These are phyloP conservation scores for Anthopleura xanthogrammica DNA, from an alignment of 92 coral and sea anemone species.

Conservation along the genomic window DNA sequence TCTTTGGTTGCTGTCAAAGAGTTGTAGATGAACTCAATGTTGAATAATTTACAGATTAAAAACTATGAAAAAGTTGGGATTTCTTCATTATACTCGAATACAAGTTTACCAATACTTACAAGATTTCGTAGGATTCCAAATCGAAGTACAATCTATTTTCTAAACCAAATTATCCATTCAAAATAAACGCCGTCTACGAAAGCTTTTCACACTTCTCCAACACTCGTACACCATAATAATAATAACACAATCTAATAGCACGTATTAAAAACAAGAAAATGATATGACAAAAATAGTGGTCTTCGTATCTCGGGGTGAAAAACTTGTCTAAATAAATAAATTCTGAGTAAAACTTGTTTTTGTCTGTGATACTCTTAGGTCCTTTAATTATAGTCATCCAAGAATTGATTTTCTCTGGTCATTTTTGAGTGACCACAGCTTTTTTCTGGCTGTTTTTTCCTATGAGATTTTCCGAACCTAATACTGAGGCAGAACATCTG, in stretches of 20 bases:
- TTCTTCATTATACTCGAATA: no score
- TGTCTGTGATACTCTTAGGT: background rate
- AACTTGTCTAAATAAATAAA: background rate
- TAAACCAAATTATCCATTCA: background rate
- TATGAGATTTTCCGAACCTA: constrained; percentile 84
- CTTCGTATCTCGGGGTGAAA: background rate
- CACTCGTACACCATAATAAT: background rate
- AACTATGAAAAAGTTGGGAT: background rate
- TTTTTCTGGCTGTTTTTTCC: constrained; percentile 49
- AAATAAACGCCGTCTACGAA: background rate
- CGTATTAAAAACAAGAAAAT: background rate
- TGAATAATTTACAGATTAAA: background rate
- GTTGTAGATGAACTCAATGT: background rate
- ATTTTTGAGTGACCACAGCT: constrained; percentile 11
- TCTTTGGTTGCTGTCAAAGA: background rate
- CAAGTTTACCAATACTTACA: background rate
- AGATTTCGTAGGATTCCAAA: background rate
- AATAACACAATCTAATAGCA: background rate
- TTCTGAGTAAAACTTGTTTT: background rate
- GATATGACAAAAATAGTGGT: background rate
- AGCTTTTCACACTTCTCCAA: background rate
- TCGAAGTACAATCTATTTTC: constrained; percentile 8
- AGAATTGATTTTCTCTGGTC: background rate
- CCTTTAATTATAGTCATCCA: background rate
- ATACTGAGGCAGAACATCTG: constrained; percentile 75